Base-by-base conservation (phyloP, 2,113 vertebrate species). In the Anguilla japonica region DNA sequence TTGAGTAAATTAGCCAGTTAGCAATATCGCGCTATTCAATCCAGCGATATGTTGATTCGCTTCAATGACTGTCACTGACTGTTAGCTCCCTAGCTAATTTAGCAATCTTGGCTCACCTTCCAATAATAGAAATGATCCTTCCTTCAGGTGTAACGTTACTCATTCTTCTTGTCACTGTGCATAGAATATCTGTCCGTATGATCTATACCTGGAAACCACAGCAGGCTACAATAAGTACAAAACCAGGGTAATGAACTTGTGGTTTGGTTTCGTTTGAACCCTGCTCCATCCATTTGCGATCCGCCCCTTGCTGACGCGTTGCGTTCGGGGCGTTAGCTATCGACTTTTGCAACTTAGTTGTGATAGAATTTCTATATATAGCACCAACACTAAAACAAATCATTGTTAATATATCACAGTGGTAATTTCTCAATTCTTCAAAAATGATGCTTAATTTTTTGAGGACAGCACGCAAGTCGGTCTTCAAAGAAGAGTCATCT, bases 111-210 rank as follows among this genome's bases (percentile, higher is more conserved):
- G 26, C 94, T 94, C 88, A 96, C 95, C 95, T 95, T 90, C 95
- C 95, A 82, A 96, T 87, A 14, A 96, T 90, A 50, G 95, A 87
- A 80, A 96, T 93, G 0, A 43, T 89, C 63, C 92, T 93, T 85
- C 82, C 90, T 67, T 92, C 89, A 67, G 89, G 84, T 0, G 84
- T 82, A 67, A 67, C 57, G 57, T 14, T 60, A 87, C 88, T 93
- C 92, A 93, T 92, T 82, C 53, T 86, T 5, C 26, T 60, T 5
- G 9, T 18, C 34, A 22, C 83, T 29, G 39, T 15, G 18, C 60
- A 67, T 26, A 67, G 20, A 67, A 26, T 67, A 67, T 22, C 60
- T 67, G 20, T 26, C 5, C 60, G 22, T 22, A 67, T 67, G 60
- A 26, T 26, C 60, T 9, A 67, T 8, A 67, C 20, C 60, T 67